Conservation (phyloP, 2,888 invertebrate genomes). For the Tetragnatha montana region DNA sequence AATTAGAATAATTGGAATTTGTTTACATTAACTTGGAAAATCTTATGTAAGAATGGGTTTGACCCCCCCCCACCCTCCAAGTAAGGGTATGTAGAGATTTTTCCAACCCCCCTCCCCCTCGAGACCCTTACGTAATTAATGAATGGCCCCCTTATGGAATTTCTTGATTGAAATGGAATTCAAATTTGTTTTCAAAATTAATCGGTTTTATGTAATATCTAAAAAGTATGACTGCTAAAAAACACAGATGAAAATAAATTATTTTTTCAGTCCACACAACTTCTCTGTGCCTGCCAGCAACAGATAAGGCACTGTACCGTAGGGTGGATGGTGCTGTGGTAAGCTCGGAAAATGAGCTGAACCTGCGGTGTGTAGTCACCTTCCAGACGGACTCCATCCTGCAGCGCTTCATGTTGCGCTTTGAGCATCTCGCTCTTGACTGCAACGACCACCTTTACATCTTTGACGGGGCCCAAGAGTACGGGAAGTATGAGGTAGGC, state of each 20-base stretch:
- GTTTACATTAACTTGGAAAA: too few relatives aligned
- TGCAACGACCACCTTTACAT: conserved; percentile 95
- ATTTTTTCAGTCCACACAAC: conserved; percentile 89
- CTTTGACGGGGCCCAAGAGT: conserved; percentile 94
- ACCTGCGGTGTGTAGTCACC: conserved; percentile 93
- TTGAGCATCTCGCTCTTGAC: conserved; percentile 92
- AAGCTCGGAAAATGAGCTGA: conserved; percentile 91
- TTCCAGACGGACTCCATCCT: conserved; percentile 96
- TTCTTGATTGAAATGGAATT: background rate
- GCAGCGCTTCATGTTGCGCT: conserved; percentile 94
- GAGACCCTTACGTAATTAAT: too few relatives aligned
- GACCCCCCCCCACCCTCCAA: too few relatives aligned
- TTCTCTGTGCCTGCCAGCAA: conserved; percentile 91
- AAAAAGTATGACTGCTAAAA: background rate
- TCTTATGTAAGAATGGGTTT: too few relatives aligned
- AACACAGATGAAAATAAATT: conserved; percentile 1
- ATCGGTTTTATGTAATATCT: background rate
- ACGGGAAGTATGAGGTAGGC: conserved; percentile 88
- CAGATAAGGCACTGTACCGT: conserved; percentile 89
- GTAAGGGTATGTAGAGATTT: too few relatives aligned
- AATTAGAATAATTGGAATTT: too few relatives aligned
- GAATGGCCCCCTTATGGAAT: too few relatives aligned
- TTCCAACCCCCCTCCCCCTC: too few relatives aligned
- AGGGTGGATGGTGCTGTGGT: conserved; percentile 94
- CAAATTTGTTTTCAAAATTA: background rate